These are phyloP conservation scores for Tigriopus japonicus DNA, from an alignment of 1,140 invertebrate species.

Conservation along the genomic window DNA sequence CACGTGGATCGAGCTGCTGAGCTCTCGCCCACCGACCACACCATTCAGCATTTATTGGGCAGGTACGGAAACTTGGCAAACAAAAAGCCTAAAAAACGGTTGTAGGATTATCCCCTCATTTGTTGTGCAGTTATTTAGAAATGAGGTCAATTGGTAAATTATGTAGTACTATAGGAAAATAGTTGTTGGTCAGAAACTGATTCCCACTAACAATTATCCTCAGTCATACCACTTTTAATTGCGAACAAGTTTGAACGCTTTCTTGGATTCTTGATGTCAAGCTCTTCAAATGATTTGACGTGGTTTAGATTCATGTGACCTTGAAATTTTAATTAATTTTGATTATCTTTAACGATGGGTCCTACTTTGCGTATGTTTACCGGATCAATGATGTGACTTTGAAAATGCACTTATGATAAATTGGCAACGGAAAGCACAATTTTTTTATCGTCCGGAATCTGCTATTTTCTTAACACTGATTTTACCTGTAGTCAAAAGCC, in stretches of 20 bases:
- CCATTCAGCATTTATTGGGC: constrained; percentile 4
- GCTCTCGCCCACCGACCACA: constrained; percentile 31
- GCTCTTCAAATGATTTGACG: no score
- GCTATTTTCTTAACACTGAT: not conserved
- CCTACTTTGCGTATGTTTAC: no score
- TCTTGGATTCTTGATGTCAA: no score
- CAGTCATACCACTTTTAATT: no score
- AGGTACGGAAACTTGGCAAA: not conserved
- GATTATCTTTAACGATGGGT: constrained; percentile 7
- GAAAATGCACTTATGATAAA: no score
- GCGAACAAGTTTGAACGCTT: no score
- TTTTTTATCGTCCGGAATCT: not conserved
- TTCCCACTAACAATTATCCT: no score
- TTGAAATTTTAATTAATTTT: no score
- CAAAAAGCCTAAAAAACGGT: not conserved
- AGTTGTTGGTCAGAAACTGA: no score
- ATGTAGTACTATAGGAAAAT: no score
- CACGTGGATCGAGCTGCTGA: constrained; percentile 47
- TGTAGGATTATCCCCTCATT: not conserved
- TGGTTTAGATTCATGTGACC: no score
- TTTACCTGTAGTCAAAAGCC: not conserved
- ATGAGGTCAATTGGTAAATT: not conserved
- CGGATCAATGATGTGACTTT: no score
- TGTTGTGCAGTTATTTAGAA: not conserved
- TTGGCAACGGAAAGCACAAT: not conserved